Conservation (phyloP, 2,797 vertebrate species). For the Neopelma chrysocephalum region DNA sequence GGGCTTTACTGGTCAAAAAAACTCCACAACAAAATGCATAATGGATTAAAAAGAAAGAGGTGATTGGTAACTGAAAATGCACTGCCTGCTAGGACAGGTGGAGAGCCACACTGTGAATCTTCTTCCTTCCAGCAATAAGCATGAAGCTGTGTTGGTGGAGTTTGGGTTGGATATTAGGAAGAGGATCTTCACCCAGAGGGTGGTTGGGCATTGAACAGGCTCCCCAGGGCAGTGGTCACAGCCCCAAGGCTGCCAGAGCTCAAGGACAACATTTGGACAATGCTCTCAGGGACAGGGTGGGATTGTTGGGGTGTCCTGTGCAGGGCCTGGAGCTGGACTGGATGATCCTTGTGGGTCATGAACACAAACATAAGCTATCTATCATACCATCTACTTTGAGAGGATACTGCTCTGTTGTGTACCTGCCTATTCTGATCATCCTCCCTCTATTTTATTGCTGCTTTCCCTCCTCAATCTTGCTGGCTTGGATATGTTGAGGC, state of each 20-base stretch:
- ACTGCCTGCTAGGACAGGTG: not conserved
- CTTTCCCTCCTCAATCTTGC: not conserved
- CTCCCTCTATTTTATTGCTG: not conserved
- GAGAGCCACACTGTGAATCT: not conserved
- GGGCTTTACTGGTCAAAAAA: not conserved
- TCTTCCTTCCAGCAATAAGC: not conserved
- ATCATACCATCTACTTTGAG: not conserved
- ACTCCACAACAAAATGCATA: not conserved
- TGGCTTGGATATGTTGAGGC: not conserved
- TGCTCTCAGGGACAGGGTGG: accelerated
- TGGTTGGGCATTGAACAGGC: not conserved
- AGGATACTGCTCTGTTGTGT: not conserved
- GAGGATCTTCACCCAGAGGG: not conserved
- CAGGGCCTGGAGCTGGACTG: not conserved
- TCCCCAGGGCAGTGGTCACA: not conserved
- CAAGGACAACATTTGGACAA: not conserved
- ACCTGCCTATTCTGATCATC: not conserved
- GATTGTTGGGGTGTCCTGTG: not conserved
- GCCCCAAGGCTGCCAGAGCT: not conserved
- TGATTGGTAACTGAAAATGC: not conserved
- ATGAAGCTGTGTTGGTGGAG: not conserved
- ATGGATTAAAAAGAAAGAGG: not conserved
- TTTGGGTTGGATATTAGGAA: not conserved
- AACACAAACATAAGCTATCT: not conserved
- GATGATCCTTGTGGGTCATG: not conserved